Conservation (phyloP, 1,140 invertebrate species). For the Penaeus chinensis region DNA sequence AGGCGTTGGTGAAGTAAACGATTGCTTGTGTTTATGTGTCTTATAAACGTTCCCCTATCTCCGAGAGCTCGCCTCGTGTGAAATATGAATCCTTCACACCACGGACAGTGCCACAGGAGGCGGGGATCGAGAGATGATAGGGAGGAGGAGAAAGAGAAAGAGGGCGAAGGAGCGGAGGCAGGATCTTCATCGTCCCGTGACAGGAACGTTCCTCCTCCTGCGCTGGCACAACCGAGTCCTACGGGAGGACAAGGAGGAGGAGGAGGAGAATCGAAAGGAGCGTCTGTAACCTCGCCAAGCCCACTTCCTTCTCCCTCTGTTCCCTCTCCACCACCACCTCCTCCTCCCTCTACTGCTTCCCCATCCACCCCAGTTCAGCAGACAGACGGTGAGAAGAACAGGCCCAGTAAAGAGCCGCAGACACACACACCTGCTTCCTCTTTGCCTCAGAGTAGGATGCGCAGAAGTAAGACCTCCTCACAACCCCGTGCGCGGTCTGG, state of each 20-base stretch:
- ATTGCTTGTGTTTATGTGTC: background rate
- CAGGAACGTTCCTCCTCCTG: background rate
- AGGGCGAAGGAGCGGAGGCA: no score
- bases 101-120: conserved; percentile 33
- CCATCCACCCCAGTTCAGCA: no score
- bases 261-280: no score
- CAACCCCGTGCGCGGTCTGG: conserved; percentile 51
- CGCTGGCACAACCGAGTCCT: no score
- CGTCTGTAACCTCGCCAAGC: no score
- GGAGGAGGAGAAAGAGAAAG: background rate
- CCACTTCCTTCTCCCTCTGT: no score
- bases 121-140: conserved; percentile 32
- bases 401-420: background rate
- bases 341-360: no score
- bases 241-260: no score
- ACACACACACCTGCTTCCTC: background rate
- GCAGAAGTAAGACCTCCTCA: background rate
- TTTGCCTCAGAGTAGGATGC: background rate
- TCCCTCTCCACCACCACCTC: no score
- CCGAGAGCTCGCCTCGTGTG: background rate
- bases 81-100: conserved; percentile 39
- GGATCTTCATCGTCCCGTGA: background rate
- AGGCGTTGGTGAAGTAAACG: background rate
- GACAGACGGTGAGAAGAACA: background rate
- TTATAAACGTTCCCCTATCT: background rate